Conservation (phyloP, 2,888 invertebrate genomes). For the Callinectes sapidus region DNA sequence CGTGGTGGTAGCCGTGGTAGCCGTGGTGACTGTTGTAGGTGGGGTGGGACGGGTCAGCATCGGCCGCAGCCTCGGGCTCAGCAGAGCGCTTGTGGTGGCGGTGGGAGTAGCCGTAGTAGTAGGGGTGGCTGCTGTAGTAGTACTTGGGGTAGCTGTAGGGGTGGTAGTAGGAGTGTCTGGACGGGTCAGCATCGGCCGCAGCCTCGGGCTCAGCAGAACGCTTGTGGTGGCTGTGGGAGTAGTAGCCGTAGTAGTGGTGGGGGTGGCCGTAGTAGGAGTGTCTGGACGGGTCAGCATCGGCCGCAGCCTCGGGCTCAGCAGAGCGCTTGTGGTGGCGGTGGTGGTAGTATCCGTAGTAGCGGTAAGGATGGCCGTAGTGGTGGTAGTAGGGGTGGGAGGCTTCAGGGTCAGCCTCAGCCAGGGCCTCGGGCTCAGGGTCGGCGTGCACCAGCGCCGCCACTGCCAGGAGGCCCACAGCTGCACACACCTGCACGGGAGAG, state of each 20-base stretch:
- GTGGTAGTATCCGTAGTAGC: neutral
- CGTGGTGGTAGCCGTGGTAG: neutral
- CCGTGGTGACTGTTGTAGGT: neutral
- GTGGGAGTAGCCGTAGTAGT: neutral
- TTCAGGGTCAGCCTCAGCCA: neutral
- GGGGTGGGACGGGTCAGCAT: neutral
- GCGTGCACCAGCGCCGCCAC: neutral
- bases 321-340: neutral
- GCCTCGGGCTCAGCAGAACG: neutral
- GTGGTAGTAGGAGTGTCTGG: too few species aligned
- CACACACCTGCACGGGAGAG: neutral
- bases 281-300: too few species aligned
- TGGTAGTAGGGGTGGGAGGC: neutral
- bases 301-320: neutral
- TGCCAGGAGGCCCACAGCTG: neutral
- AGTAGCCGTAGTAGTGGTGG: neutral
- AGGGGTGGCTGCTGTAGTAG: too few species aligned
- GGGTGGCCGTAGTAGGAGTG: neutral
- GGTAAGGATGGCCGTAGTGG: neutral
- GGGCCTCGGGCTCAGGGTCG: conserved; percentile 36
- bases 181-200: too few species aligned
- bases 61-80: neutral
- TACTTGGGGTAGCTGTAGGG: neutral
- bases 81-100: too few species aligned
- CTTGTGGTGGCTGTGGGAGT: neutral